Evolutionary conservation across 2,113 vertebrate genomes (phyloP).

Genomic region (Pangasianodon gigas): DNA sequence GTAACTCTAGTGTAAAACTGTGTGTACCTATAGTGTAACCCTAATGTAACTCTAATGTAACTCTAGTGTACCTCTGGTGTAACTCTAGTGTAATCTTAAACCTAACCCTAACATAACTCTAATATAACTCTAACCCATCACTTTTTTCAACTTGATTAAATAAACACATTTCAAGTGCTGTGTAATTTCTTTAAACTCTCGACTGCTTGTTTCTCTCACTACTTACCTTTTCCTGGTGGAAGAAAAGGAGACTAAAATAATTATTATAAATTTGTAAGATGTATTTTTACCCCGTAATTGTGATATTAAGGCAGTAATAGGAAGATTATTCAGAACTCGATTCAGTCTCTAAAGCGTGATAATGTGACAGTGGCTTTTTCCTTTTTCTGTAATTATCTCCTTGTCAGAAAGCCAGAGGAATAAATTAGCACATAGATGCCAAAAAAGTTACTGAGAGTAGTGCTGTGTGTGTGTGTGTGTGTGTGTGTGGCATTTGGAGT

Average conservation of each 20-base stretch:
- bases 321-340: not conserved
- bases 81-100: not conserved
- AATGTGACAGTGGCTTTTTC: not conserved
- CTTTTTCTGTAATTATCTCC: conserved; percentile 17
- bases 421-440: not conserved
- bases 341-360: not conserved
- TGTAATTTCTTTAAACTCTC: not conserved
- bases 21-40: too few species aligned
- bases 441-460: not conserved
- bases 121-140: not conserved
- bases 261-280: conserved; percentile 16
- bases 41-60: too few species aligned
- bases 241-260: not conserved
- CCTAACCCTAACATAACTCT: not conserved
- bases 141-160: not conserved
- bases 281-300: conserved; percentile 1
- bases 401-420: conserved; percentile 29
- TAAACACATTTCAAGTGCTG: not conserved
- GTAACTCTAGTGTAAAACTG: not conserved
- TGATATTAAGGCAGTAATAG: not conserved
- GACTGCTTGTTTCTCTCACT: not conserved
- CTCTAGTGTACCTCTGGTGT: too few species aligned
- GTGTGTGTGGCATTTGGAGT: not conserved
- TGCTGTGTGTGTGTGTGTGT: not conserved
- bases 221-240: not conserved